These are phyloP conservation scores for Ctenomys sociabilis DNA, from an alignment of 2,113 vertebrate species.

Conservation along the genomic window DNA sequence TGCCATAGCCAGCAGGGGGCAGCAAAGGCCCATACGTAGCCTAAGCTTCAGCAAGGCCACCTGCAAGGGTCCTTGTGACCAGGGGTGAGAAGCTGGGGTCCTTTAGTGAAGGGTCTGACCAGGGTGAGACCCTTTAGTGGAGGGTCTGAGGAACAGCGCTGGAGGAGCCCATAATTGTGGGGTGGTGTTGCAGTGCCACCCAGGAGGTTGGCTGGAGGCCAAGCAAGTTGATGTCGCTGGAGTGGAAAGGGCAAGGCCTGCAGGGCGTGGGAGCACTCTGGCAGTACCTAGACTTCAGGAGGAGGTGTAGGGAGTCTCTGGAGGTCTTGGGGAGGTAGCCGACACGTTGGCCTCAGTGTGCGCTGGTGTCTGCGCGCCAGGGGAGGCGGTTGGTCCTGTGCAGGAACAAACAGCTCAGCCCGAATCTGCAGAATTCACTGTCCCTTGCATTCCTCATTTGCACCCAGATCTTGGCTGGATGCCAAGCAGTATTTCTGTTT, in stretches of 20 bases:
- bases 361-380: background rate
- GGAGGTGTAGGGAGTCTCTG: accelerated
- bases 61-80: background rate
- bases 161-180: background rate
- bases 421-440: accelerated
- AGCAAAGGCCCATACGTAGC: slow-evolving; percentile 1
- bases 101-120: no score
- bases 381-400: background rate
- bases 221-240: background rate
- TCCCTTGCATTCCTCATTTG: background rate
- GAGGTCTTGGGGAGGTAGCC: accelerated
- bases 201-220: background rate
- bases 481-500: accelerated
- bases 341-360: accelerated
- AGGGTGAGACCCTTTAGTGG: background rate
- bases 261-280: background rate
- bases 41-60: background rate
- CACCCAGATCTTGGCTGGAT: accelerated
- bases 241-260: background rate
- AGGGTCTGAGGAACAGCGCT: no score
- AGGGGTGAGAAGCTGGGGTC: background rate
- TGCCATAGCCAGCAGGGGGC: slow-evolving; percentile 42
- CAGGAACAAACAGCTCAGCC: no score
- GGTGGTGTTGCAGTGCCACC: background rate
- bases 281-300: background rate